Conservation (phyloP, 1,140 invertebrate species). For the Cotesia vestalis region DNA sequence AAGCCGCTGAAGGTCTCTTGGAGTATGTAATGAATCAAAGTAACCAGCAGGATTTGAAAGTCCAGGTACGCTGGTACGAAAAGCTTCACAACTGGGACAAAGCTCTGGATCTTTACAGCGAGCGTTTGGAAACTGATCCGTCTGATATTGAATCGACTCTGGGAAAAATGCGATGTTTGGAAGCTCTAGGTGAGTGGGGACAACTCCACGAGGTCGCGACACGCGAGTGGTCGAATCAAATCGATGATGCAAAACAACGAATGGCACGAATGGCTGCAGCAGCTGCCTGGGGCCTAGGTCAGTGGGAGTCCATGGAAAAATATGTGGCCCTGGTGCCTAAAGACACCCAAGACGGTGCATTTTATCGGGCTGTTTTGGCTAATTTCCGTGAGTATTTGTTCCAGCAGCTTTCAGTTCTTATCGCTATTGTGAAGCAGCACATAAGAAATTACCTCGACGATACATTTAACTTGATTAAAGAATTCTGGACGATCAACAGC, state of each 20-base stretch:
- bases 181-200: conserved; percentile 97
- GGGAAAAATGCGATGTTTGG: conserved; percentile 95
- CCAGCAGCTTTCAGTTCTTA: conserved; percentile 88
- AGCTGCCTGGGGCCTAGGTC: conserved; percentile 91
- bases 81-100: conserved; percentile 99
- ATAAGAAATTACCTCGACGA: conserved; percentile 96
- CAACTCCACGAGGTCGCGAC: conserved; percentile 82
- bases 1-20: conserved; percentile 92
- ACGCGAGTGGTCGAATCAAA: conserved; percentile 78
- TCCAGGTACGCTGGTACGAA: conserved; percentile 98
- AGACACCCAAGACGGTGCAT: conserved; percentile 92
- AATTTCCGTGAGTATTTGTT: conserved; percentile 92
- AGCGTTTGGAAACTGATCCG: conserved; percentile 71
- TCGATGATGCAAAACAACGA: conserved; percentile 77
- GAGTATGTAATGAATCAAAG: conserved; percentile 88
- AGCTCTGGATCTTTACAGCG: conserved; percentile 87
- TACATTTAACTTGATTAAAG: conserved; percentile 92
- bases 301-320: conserved; percentile 92
- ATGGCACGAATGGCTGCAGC: conserved; percentile 93
- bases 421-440: conserved; percentile 93
- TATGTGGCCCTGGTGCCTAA: conserved; percentile 87
- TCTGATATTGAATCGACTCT: conserved; percentile 84
- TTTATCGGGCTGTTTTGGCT: conserved; percentile 95
- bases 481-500: conserved; percentile 81
- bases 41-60: conserved; percentile 72